Evolutionary conservation across 2,888 invertebrate species (phyloP).

Genomic region (Achlya flavicornis): DNA sequence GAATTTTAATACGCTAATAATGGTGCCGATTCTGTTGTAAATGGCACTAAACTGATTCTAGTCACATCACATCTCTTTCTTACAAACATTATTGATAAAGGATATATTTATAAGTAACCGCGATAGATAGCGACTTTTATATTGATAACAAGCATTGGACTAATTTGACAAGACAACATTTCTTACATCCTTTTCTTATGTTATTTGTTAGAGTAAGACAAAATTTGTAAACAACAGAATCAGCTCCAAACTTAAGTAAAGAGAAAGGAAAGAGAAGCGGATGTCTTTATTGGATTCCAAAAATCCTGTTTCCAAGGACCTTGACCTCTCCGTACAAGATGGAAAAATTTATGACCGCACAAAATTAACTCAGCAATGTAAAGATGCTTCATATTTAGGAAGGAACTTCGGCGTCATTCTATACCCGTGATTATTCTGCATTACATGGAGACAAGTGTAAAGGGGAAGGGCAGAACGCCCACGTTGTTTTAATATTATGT

Average conservation of each 20-base stretch:
- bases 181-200: too few species aligned
- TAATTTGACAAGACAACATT: too few species aligned
- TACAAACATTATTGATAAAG: too few species aligned
- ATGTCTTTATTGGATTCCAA: neutral
- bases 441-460: slow-evolving; percentile 28
- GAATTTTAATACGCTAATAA: too few species aligned
- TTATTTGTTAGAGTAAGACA: too few species aligned
- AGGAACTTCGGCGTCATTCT: slow-evolving; percentile 19
- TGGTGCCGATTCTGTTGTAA: too few species aligned
- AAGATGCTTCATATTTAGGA: slow-evolving; percentile 32
- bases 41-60: too few species aligned
- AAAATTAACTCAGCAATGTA: slow-evolving; percentile 38
- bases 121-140: too few species aligned
- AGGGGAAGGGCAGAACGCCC: slow-evolving; percentile 21
- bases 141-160: too few species aligned
- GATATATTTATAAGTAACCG: too few species aligned
- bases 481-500: slow-evolving; percentile 1
- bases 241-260: neutral
- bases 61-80: too few species aligned
- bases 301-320: neutral
- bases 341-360: slow-evolving; percentile 34
- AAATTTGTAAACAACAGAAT: neutral
- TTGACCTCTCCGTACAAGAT: slow-evolving; percentile 25
- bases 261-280: neutral
- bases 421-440: slow-evolving; percentile 24